phyloP scores from a whole-genome alignment of 2,888 invertebrate genomes.

The Pilophorus perplexus region DNA sequence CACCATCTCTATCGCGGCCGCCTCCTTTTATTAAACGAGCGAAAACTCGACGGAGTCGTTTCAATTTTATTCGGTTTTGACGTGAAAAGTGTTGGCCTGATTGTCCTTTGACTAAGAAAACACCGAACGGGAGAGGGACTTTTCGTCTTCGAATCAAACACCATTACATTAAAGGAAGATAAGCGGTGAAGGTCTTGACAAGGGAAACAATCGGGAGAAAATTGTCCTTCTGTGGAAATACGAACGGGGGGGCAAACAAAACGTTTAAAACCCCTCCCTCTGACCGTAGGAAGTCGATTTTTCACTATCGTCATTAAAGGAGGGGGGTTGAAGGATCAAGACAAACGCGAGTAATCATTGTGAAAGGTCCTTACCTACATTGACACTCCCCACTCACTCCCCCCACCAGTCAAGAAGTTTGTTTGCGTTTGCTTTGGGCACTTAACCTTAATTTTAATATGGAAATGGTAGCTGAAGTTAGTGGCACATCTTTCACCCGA shows the following conservation, averaged over 20 bases:
- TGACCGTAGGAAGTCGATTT: background rate
- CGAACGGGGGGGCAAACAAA: background rate
- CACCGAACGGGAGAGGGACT: no score
- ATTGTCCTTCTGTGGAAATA: background rate
- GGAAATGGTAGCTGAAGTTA: no score
- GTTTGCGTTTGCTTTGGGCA: slow-evolving; percentile 3
- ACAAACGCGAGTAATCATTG: slow-evolving; percentile 27
- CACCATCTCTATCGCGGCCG: no score
- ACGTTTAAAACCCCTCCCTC: slow-evolving; percentile 16
- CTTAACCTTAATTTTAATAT: slow-evolving; percentile 27
- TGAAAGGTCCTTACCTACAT: slow-evolving; percentile 28
- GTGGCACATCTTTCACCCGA: no score
- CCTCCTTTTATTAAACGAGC: no score
- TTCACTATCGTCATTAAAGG: background rate
- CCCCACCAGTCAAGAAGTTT: background rate
- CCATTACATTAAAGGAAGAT: slow-evolving; percentile 22
- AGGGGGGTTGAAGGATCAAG: background rate
- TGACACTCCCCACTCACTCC: slow-evolving; percentile 17
- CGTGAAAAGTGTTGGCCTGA: no score
- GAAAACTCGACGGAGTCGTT: no score
- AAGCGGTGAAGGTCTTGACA: slow-evolving; percentile 14
- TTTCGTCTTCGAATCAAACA: slow-evolving; percentile 17
- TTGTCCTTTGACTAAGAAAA: no score
- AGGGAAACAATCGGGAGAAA: slow-evolving; percentile 24
- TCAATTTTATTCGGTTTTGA: no score